These are phyloP conservation scores for Eupsittula cactorum DNA, from an alignment of 2,113 vertebrate species.

Conservation along the genomic window DNA sequence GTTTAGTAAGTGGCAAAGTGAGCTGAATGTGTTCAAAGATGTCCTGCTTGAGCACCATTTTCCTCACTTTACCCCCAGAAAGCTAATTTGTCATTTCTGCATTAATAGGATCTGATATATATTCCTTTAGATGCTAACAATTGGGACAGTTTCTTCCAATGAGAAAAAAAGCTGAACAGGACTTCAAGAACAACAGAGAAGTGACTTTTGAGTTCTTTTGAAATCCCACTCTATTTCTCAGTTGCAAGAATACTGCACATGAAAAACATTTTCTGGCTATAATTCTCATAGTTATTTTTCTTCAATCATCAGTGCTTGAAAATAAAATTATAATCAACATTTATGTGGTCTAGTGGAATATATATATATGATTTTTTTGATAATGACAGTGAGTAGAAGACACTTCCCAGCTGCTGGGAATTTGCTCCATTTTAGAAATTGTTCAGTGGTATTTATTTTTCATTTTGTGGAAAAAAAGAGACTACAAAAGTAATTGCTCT, in stretches of 20 bases:
- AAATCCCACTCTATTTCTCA: not conserved
- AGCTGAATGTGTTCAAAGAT: not conserved
- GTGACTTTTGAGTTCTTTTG: rapidly evolving
- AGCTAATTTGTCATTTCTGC: not conserved
- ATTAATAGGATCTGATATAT: not conserved
- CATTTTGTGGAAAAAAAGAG: not conserved
- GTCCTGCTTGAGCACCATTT: not conserved
- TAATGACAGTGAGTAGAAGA: not conserved
- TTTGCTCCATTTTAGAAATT: not conserved
- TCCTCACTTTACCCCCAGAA: not conserved
- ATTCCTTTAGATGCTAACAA: not conserved
- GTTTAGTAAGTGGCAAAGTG: not conserved
- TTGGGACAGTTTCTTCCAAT: not conserved
- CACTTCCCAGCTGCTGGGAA: not conserved
- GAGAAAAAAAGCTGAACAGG: not conserved
- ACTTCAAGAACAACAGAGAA: not conserved
- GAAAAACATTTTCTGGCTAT: not conserved
- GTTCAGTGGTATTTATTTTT: not conserved
- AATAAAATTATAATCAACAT: not conserved
- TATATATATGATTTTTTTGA: not conserved
- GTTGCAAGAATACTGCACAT: not conserved
- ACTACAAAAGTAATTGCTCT: not conserved
- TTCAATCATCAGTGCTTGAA: not conserved
- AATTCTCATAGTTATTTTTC: not conserved
- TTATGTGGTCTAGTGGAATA: not conserved